Evolutionary conservation across 2,888 invertebrate genomes (phyloP).

Genomic region (Spialia ferax): DNA sequence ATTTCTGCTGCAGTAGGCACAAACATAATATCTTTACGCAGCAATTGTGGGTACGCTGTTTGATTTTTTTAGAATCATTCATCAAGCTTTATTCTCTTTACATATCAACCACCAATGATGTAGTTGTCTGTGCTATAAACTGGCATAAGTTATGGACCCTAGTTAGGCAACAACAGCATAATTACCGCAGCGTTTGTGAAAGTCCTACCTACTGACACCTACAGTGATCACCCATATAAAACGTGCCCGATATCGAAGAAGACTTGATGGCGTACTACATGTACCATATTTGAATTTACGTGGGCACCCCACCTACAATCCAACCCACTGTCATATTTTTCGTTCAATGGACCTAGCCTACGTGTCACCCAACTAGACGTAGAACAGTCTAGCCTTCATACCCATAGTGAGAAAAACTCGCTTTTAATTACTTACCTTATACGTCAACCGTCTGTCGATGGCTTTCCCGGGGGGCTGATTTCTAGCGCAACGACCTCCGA

Average conservation of each 20-base stretch:
- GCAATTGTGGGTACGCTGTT: too few relatives aligned
- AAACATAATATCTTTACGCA: not conserved
- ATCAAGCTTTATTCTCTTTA: not conserved
- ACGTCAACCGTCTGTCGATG: conserved; percentile 65
- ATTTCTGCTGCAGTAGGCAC: too few relatives aligned
- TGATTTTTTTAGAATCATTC: too few relatives aligned
- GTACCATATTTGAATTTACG: conserved; percentile 74
- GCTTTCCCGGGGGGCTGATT: conserved; percentile 66
- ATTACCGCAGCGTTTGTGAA: conserved; percentile 48
- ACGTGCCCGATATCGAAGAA: conserved; percentile 65
- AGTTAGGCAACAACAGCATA: conserved; percentile 31
- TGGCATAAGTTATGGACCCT: not conserved
- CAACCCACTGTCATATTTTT: conserved; percentile 77
- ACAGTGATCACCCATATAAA: conserved; percentile 54
- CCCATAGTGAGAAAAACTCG: conserved; percentile 59
- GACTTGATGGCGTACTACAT: conserved; percentile 71
- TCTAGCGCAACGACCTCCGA: conserved; percentile 49
- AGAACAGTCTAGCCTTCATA: conserved; percentile 56
- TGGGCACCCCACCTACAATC: conserved; percentile 79
- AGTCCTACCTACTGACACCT: conserved; percentile 51
- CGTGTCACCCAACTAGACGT: conserved; percentile 70
- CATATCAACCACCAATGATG: not conserved
- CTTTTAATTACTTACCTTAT: conserved; percentile 76
- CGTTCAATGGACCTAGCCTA: conserved; percentile 69
- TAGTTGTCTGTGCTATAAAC: not conserved